Base-by-base conservation (phyloP, 2,888 invertebrate species). In the Carabus problematicus region DNA sequence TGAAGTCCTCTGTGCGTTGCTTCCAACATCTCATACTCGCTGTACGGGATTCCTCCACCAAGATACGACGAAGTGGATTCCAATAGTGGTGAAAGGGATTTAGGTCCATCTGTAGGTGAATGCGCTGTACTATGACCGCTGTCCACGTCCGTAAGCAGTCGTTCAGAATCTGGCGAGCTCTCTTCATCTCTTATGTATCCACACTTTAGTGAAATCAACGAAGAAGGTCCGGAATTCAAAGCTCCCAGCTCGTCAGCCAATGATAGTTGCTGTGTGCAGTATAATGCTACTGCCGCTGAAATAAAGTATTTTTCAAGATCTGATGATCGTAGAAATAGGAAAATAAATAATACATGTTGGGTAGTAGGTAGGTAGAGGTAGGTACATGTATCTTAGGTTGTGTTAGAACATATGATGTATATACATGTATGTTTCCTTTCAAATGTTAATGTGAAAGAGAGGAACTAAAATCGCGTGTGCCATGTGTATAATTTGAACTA, bases 1-100 rank as follows among this genome's bases (percentile, higher is more conserved):
- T 98, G 97, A 80, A 98, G 85, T 7, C 97, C 97, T 77, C 98
- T 87, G 80, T 98, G 98, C 19, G 97, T 97, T 1, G 96, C 95
- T 83, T 97, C 97, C 43, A 96, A 85, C 79, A 82, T 79, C 64
- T 82, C 82, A 11, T 81, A 79, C 52, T 81, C 81, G 71, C 90
- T 90, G 76, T 92, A 93, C 2, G 93, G 91, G 14, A 93, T 87
- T n/a, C 90, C 89, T 3, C 90, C 89, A 75, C 90, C 88, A 75
- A 87, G 85, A 0, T 87, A 86, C 1, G 87, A 86, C 73, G 88
- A 89, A 62, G 88, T 84, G 61, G 80, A 84, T 70, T 84, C 84
- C 84, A 86, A 79, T 81, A 79, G 77, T 69, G 80, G 94, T 42
- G 94, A 94, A 82, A 93, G 88, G 74, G 93, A 93, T 82, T 94